Evolutionary conservation across 2,113 vertebrate genomes (phyloP).

Genomic region (Pithys albifrons): DNA sequence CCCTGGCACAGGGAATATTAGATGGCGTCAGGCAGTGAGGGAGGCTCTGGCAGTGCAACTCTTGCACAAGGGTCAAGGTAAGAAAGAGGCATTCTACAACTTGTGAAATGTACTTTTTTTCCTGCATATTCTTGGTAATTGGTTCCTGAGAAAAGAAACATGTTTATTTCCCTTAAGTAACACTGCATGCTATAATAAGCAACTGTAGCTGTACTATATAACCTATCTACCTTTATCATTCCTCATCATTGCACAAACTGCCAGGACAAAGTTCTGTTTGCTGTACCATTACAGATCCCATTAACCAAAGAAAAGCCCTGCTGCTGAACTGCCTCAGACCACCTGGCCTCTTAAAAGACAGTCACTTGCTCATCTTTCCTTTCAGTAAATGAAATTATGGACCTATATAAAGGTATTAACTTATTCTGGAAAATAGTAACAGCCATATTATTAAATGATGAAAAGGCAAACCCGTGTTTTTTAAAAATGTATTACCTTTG

Average conservation of each 20-base stretch:
- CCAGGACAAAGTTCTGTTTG: constrained; percentile 2
- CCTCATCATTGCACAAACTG: background rate
- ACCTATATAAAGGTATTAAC: background rate
- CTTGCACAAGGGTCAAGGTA: background rate
- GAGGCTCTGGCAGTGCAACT: background rate
- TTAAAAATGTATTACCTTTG: background rate
- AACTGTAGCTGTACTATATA: background rate
- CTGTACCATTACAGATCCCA: background rate
- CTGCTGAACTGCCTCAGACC: background rate
- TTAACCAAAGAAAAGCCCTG: background rate
- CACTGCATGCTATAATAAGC: constrained; percentile 11
- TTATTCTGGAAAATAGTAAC: background rate
- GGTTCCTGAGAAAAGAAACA: background rate
- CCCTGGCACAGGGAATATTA: background rate
- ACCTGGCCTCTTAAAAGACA: background rate
- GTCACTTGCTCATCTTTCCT: background rate
- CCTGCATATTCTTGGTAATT: background rate
- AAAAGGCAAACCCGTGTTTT: background rate
- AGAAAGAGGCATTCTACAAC: background rate
- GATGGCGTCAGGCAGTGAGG: background rate
- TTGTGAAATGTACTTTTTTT: background rate
- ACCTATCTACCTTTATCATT: background rate
- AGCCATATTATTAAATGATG: background rate
- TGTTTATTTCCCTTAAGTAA: constrained; percentile 24
- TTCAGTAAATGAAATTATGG: background rate